phyloP scores from a whole-genome alignment of 2,113 vertebrate species.

The Prietella phreatophila region DNA sequence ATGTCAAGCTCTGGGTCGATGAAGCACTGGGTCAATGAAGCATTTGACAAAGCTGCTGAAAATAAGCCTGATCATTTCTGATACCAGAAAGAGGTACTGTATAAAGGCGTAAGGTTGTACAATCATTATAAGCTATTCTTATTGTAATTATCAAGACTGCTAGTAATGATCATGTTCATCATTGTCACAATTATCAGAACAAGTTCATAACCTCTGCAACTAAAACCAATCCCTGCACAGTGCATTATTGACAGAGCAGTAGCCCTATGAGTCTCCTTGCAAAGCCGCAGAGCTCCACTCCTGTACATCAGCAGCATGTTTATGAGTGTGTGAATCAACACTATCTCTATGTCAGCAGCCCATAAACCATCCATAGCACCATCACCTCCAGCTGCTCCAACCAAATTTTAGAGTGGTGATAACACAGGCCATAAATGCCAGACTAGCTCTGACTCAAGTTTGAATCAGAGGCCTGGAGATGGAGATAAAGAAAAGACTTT shows the following conservation, averaged over 20 bases:
- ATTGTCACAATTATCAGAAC: constrained; percentile 14
- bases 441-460: constrained; percentile 15
- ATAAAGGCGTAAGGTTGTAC: neutral
- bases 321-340: constrained; percentile 48
- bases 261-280: constrained; percentile 16
- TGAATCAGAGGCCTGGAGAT: constrained; percentile 37
- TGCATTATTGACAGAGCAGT: constrained; percentile 20
- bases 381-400: constrained; percentile 37
- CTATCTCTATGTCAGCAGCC: constrained; percentile 54
- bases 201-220: neutral
- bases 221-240: neutral
- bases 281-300: constrained; percentile 18
- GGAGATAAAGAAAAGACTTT: constrained; percentile 27
- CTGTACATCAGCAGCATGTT: constrained; percentile 45
- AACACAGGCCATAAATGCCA: constrained; percentile 39
- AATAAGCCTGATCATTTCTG: neutral
- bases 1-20: neutral
- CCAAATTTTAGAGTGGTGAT: constrained; percentile 44
- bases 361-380: constrained; percentile 42
- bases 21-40: neutral
- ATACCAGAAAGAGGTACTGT: neutral
- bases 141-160: neutral
- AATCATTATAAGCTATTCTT: neutral
- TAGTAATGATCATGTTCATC: neutral
- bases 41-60: neutral